Base-by-base conservation (phyloP, 2,797 vertebrate species). In the Eospalax fontanierii region DNA sequence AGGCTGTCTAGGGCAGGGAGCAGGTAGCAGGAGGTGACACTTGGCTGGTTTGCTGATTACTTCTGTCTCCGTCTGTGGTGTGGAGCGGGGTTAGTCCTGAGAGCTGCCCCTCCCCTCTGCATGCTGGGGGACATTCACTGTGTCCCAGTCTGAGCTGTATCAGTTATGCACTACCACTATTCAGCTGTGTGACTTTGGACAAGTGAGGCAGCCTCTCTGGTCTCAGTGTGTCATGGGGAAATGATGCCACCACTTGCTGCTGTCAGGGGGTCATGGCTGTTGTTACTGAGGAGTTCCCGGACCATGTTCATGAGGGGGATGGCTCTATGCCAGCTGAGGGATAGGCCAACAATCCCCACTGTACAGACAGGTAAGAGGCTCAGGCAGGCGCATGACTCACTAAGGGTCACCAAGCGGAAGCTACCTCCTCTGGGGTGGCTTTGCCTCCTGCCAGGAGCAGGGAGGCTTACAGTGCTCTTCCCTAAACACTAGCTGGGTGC, bases 11-110 rank as follows among this genome's bases (percentile, higher is more conserved):
- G 59, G 68, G 54, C 59, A 80, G 80, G 94, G 70, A 89, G 46
- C 66, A 10, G 78, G 21, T 50, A 19, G 3, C 6, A 4, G 71
- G 35, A 65, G 57, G 22, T 0, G 22, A 76, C 75, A 43, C 35
- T 2, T 1, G 14, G 46, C 35, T 74, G 46, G 28, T 0, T 40
- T 33, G 71, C 65, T 2, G 28, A 46, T 33, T 28, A 46, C 57
- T n/a, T 30, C 59, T 26, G 0, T 21, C 15, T 50, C 33, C 80
- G 74, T 68, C 57, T 1, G 0, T 0, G 24, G 19, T 6, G 1
- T 16, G 46, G 11, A 0, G 0, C 4, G 19, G 57, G 40, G 4
- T n/a, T 38, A 28, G 33, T 2, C 35, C 83, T 28, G 63, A 26
- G 59, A 54, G 65, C 3, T 26, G 65, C 35, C n/a, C 66, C 66